A percentile compares a stretch with the other conserved stretches of the same genome.
phyloP scores from a whole-genome alignment of 2,888 invertebrate species.

The Congeria kusceri region DNA sequence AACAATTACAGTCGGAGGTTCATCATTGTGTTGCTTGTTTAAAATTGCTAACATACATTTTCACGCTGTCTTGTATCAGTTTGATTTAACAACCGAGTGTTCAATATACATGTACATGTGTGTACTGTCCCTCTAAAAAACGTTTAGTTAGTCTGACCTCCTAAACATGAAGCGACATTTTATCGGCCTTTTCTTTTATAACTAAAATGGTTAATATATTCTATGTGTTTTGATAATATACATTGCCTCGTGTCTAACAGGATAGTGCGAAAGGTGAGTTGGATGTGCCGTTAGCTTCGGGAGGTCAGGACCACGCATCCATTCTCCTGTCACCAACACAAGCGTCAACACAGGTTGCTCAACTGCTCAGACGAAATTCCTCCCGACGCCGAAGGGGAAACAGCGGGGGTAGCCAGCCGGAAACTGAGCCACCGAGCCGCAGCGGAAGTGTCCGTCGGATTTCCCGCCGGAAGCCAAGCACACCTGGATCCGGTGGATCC shows the following conservation, averaged over 20 bases:
- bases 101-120: too few species aligned
- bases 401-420: conserved; percentile 11
- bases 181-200: too few species aligned
- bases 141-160: too few species aligned
- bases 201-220: too few species aligned
- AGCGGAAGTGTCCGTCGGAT: conserved; percentile 53
- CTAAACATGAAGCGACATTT: too few species aligned
- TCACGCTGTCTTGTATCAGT: too few species aligned
- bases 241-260: conserved; percentile 2
- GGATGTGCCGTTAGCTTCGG: conserved; percentile 36
- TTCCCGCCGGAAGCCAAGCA: conserved; percentile 56
- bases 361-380: conserved; percentile 55
- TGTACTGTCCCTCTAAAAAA: too few species aligned
- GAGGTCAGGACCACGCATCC: conserved; percentile 30
- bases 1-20: too few species aligned
- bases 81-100: too few species aligned
- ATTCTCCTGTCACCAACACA: conserved; percentile 65
- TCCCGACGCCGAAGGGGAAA: conserved; percentile 48
- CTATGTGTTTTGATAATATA: too few species aligned
- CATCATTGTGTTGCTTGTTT: too few species aligned
- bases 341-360: conserved; percentile 59
- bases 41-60: too few species aligned
- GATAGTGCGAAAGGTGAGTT: conserved; percentile 36
- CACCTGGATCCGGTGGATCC: conserved; percentile 59
- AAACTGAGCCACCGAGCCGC: conserved; percentile 58